Evolutionary conservation across 2,797 vertebrate species (phyloP).

Genomic region (Pangasius krempfi): DNA sequence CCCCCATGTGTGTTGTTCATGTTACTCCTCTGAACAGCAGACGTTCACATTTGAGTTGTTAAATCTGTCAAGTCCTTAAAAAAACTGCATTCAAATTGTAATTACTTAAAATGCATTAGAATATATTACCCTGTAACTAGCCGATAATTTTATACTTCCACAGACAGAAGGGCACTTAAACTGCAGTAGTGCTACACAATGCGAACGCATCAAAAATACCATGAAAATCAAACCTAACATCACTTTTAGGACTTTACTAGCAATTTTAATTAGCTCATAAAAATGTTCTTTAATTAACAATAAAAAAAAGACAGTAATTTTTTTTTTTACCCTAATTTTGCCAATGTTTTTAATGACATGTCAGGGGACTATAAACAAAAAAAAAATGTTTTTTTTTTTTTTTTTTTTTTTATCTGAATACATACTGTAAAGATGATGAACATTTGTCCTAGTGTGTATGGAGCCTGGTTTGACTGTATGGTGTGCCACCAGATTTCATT

Average conservation of each 20-base stretch:
- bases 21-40: not conserved
- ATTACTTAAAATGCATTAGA: not conserved
- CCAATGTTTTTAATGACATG: not conserved
- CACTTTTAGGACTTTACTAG: not conserved
- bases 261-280: not conserved
- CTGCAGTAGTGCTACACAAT: not conserved
- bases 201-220: not conserved
- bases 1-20: not conserved
- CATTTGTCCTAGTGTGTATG: not conserved
- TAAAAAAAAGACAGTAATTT: not conserved
- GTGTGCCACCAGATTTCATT: not conserved
- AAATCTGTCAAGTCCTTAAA: not conserved
- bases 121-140: not conserved
- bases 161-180: not conserved
- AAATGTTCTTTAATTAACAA: not conserved
- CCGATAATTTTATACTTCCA: not conserved
- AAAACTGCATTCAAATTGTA: not conserved
- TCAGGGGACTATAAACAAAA: not conserved
- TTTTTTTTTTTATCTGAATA: not conserved
- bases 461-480: not conserved
- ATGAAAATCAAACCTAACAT: not conserved
- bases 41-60: not conserved
- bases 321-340: not conserved
- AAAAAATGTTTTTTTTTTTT: not conserved
- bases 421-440: not conserved